These are phyloP conservation scores for Tetramorium parvispinum DNA, from an alignment of 1,140 invertebrate genomes.

Conservation along the genomic window DNA sequence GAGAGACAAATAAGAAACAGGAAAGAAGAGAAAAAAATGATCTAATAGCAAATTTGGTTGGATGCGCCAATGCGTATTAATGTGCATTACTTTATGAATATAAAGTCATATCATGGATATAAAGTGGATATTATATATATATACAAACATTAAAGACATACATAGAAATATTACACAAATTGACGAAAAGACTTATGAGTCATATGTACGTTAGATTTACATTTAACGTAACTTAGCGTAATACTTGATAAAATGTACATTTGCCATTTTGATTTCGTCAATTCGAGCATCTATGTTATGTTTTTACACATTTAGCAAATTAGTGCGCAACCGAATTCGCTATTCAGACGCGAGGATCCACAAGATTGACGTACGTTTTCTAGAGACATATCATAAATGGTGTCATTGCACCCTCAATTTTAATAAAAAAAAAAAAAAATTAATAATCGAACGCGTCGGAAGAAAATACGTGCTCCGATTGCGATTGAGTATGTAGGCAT, in stretches of 20 bases:
- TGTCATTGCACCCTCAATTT: conserved; percentile 83
- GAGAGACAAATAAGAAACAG: conserved; percentile 8
- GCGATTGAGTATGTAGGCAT: conserved; percentile 12
- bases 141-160: background rate
- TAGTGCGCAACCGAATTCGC: conserved; percentile 10
- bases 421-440: conserved; percentile 74
- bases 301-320: background rate
- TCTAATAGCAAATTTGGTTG: conserved; percentile 40
- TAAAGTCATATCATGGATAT: no score
- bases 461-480: background rate
- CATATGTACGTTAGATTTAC: background rate
- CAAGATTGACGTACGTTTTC: conserved; percentile 74
- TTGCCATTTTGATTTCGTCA: conserved; percentile 8
- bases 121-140: background rate
- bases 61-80: background rate
- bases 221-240: background rate
- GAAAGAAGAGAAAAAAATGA: background rate
- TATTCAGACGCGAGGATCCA: conserved; percentile 18
- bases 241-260: background rate
- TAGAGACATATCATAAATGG: conserved; percentile 84
- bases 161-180: background rate
- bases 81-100: background rate
- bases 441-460: conserved; percentile 10
- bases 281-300: background rate
- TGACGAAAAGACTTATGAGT: background rate